These are phyloP conservation scores for Trachelipus rathkii DNA, from an alignment of 1,140 invertebrate species.

Conservation along the genomic window DNA sequence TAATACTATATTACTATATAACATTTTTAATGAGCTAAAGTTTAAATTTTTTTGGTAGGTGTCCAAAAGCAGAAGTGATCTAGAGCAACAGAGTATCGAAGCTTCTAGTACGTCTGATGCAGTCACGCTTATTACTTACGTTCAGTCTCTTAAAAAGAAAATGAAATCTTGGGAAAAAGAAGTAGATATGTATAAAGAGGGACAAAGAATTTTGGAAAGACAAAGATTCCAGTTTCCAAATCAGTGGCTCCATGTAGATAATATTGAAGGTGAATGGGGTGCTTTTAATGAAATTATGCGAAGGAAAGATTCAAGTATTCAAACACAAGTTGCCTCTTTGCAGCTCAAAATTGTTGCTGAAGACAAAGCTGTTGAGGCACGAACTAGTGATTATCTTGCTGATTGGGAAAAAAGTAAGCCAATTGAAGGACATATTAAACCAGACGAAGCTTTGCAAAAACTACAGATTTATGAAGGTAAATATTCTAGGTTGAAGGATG, in stretches of 20 bases:
- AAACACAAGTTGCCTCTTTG: conserved; percentile 93
- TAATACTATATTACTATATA: too few species aligned
- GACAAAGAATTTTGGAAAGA: conserved; percentile 93
- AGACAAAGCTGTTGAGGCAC: conserved; percentile 92
- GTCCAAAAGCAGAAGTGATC: conserved; percentile 64
- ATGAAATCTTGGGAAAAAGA: conserved; percentile 73
- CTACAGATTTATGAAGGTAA: conserved; percentile 91
- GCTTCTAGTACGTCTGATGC: conserved; percentile 96
- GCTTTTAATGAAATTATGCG: conserved; percentile 99
- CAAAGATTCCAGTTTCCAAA: conserved; percentile 97
- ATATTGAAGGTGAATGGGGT: conserved; percentile 99
- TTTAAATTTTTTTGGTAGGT: conserved; percentile 17
- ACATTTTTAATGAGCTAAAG: too few species aligned
- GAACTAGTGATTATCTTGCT: conserved; percentile 83
- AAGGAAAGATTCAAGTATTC: conserved; percentile 94
- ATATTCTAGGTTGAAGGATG: conserved; percentile 90
- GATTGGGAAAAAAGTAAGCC: conserved; percentile 98
- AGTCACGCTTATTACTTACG: conserved; percentile 96
- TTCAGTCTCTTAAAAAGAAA: conserved; percentile 93
- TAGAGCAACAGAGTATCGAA: conserved; percentile 97
- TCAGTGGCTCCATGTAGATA: conserved; percentile 96
- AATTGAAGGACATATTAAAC: conserved; percentile 85
- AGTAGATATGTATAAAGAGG: conserved; percentile 66
- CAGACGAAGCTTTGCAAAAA: conserved; percentile 88
- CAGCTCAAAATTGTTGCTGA: conserved; percentile 99